A percentile compares a stretch with the other conserved stretches of the same genome.
Evolutionary conservation across 2,888 invertebrate genomes (phyloP).

Genomic region (Ametastegia equiseti): DNA sequence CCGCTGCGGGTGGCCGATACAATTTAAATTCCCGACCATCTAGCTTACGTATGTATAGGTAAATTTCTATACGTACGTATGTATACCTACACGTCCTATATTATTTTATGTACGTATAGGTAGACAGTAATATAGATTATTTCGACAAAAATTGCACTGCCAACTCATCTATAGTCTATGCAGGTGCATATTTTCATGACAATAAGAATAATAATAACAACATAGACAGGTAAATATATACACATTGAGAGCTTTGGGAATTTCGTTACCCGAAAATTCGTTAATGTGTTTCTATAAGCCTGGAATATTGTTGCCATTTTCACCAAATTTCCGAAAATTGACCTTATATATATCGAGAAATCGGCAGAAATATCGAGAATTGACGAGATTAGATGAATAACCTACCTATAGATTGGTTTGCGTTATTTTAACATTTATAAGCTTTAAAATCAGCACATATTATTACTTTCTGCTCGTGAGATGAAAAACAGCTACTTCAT

Average conservation of each 20-base stretch:
- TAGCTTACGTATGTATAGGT: background rate
- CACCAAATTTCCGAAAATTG: background rate
- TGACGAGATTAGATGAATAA: too few species aligned
- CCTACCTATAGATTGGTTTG: too few species aligned
- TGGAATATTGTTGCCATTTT: too few species aligned
- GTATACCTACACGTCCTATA: background rate
- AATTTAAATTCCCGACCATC: constrained; percentile 27
- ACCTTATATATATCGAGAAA: background rate
- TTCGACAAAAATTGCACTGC: background rate
- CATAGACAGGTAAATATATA: background rate
- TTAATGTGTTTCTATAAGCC: too few species aligned
- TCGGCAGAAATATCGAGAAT: too few species aligned
- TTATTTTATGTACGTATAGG: background rate
- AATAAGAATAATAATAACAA: background rate
- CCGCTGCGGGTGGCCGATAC: constrained; percentile 9
- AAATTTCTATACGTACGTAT: background rate
- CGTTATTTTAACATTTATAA: too few species aligned
- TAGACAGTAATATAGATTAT: constrained; percentile 4
- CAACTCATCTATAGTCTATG: background rate
- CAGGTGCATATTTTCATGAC: background rate
- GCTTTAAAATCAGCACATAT: too few species aligned
- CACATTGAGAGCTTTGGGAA: background rate
- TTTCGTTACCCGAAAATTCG: too few species aligned
- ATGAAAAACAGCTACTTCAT: too few species aligned
- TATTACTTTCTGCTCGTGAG: too few species aligned